Percentiles rank a stretch among this genome's conserved stretches.
Conservation (phyloP, 2,888 invertebrate genomes). For the Petrophora chlorosata region DNA sequence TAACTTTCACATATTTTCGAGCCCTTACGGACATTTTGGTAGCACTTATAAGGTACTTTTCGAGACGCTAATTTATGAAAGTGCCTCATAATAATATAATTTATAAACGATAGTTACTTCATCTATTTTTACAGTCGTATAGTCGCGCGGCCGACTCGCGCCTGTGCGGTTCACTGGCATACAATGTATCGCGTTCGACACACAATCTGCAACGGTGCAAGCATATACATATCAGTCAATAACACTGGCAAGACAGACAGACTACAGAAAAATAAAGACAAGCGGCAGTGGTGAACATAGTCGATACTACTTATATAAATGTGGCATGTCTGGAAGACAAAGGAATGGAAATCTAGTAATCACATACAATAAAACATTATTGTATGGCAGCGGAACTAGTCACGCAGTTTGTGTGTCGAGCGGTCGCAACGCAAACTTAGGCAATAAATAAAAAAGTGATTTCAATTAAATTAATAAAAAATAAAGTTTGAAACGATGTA, state of each 20-base stretch:
- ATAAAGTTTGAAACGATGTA: slow-evolving; percentile 71
- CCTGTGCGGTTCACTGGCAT: slow-evolving; percentile 40
- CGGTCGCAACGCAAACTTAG: slow-evolving; percentile 54
- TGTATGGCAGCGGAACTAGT: slow-evolving; percentile 11
- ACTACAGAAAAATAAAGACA: slow-evolving; percentile 1
- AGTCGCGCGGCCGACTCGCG: slow-evolving; percentile 42
- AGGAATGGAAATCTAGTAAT: slow-evolving; percentile 2
- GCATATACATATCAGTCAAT: slow-evolving; percentile 21
- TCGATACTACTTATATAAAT: background rate
- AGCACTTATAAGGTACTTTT: slow-evolving; percentile 59
- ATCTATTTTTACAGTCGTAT: slow-evolving; percentile 73
- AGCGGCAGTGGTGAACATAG: slow-evolving; percentile 18
- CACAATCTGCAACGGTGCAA: slow-evolving; percentile 39
- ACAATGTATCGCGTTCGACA: slow-evolving; percentile 45
- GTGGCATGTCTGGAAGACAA: slow-evolving; percentile 17
- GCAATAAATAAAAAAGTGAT: slow-evolving; percentile 71
- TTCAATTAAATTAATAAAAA: slow-evolving; percentile 77
- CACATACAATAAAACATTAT: background rate
- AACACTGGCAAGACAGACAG: slow-evolving; percentile 28
- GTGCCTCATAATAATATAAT: slow-evolving; percentile 65
- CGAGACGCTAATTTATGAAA: slow-evolving; percentile 57
- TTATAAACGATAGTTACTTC: slow-evolving; percentile 70
- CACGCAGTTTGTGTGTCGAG: slow-evolving; percentile 23
- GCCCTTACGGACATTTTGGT: slow-evolving; percentile 54
- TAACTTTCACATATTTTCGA: slow-evolving; percentile 55